Evolutionary conservation across 2,797 vertebrate genomes (phyloP).

Genomic region (Pogonophryne albipinna): DNA sequence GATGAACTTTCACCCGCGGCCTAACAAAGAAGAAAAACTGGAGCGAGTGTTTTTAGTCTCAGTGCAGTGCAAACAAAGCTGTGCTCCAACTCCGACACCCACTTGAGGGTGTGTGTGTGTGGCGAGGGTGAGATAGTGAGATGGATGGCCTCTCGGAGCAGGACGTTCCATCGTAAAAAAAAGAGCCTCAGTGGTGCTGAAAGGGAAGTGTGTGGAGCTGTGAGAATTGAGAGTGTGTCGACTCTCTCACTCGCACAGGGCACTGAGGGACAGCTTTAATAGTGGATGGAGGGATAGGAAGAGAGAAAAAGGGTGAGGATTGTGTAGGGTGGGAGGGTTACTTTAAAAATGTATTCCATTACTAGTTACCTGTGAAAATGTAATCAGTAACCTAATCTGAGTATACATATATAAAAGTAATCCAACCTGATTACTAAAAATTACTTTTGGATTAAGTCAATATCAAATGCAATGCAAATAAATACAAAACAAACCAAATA

Average conservation of each 20-base stretch:
- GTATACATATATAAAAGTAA: too few species aligned
- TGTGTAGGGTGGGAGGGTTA: too few species aligned
- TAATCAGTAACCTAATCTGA: too few species aligned
- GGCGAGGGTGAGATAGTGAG: constrained; percentile 20
- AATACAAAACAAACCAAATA: too few species aligned
- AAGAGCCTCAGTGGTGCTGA: constrained; percentile 27
- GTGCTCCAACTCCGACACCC: constrained; percentile 11
- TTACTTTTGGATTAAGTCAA: too few species aligned
- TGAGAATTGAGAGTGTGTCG: constrained; percentile 13
- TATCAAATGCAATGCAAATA: too few species aligned
- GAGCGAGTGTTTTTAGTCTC: constrained; percentile 44
- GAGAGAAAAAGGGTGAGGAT: not conserved
- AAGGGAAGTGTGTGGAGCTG: constrained; percentile 34
- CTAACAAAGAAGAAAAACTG: constrained; percentile 54
- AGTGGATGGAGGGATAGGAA: not conserved
- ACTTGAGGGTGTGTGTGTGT: constrained; percentile 35
- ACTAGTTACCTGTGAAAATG: too few species aligned
- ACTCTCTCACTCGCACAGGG: not conserved
- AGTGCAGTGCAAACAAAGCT: constrained; percentile 58
- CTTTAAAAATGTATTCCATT: too few species aligned
- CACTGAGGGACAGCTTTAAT: not conserved
- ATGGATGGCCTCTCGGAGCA: constrained; percentile 41
- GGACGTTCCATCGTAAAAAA: constrained; percentile 37
- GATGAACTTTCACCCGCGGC: constrained; percentile 66
- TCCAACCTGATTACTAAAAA: too few species aligned